Conservation (phyloP, 1,140 invertebrate genomes). For the Homarus americanus region DNA sequence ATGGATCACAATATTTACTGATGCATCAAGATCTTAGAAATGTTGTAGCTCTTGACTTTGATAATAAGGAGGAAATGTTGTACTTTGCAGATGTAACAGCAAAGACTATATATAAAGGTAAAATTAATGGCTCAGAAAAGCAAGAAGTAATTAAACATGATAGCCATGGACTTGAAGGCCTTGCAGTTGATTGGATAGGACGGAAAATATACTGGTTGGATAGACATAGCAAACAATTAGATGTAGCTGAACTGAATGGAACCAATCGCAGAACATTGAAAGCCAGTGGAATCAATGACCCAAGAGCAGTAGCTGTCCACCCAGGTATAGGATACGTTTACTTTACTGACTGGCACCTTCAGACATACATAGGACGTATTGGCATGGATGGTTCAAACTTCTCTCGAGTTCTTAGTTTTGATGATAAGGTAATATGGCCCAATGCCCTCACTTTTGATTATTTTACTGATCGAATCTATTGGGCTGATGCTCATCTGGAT, state of each 20-base stretch:
- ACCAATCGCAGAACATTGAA: conserved; percentile 93
- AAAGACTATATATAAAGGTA: conserved; percentile 89
- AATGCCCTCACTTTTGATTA: conserved; percentile 98
- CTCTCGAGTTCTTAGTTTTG: conserved; percentile 92
- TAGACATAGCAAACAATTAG: conserved; percentile 94
- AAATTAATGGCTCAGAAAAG: conserved; percentile 80
- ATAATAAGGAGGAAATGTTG: conserved; percentile 88
- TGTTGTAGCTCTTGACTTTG: conserved; percentile 97
- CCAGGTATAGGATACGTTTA: conserved; percentile 96
- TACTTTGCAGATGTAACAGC: conserved; percentile 97
- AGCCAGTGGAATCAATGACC: conserved; percentile 90
- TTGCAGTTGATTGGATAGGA: conserved; percentile 97
- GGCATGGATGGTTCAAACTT: conserved; percentile 98
- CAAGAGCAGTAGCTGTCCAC: conserved; percentile 95
- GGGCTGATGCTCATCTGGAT: conserved; percentile 98
- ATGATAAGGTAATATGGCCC: conserved; percentile 98
- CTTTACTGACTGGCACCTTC: conserved; percentile 97
- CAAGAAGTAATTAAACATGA: conserved; percentile 95
- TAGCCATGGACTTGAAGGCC: conserved; percentile 96
- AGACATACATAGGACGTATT: conserved; percentile 96
- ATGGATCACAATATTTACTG: conserved; percentile 90
- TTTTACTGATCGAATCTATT: conserved; percentile 95
- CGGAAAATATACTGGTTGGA: conserved; percentile 99
- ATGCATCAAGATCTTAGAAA: conserved; percentile 97
- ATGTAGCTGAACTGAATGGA: conserved; percentile 94